phyloP scores from a whole-genome alignment of 1,140 invertebrate species.

The Brachionus manjavacas region DNA sequence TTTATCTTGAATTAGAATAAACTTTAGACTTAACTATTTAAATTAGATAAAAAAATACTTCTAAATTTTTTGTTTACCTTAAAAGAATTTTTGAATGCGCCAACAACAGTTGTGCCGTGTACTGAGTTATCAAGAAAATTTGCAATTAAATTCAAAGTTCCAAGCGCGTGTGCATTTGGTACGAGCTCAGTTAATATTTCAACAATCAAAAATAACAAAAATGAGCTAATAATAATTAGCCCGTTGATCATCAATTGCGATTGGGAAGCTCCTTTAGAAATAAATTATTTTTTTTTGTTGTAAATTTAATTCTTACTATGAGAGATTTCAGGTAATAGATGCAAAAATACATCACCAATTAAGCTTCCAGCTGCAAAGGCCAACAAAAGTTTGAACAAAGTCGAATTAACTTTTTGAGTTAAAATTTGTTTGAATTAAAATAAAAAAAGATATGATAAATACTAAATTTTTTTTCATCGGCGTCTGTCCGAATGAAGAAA shows the following conservation, averaged over 20 bases:
- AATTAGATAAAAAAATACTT: background rate
- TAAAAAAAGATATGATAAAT: background rate
- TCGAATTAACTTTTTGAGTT: background rate
- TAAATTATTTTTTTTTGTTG: background rate
- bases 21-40: background rate
- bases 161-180: constrained; percentile 32
- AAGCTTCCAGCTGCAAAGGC: constrained; percentile 93
- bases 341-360: constrained; percentile 89
- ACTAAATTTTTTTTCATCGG: constrained; percentile 34
- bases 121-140: constrained; percentile 40
- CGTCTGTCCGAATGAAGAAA: constrained; percentile 13
- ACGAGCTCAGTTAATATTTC: constrained; percentile 34
- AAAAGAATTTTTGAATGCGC: constrained; percentile 36
- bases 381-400: constrained; percentile 62
- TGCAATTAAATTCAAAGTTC: constrained; percentile 38
- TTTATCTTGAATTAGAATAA: background rate
- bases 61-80: background rate
- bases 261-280: background rate
- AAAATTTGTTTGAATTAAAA: background rate
- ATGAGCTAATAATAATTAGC: constrained; percentile 3
- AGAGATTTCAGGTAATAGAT: constrained; percentile 84
- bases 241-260: constrained; percentile 11
- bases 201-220: constrained; percentile 37
- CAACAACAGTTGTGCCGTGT: constrained; percentile 39
- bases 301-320: background rate